phyloP scores from a whole-genome alignment of 2,113 vertebrate genomes.

The Muscicapa adusta region DNA sequence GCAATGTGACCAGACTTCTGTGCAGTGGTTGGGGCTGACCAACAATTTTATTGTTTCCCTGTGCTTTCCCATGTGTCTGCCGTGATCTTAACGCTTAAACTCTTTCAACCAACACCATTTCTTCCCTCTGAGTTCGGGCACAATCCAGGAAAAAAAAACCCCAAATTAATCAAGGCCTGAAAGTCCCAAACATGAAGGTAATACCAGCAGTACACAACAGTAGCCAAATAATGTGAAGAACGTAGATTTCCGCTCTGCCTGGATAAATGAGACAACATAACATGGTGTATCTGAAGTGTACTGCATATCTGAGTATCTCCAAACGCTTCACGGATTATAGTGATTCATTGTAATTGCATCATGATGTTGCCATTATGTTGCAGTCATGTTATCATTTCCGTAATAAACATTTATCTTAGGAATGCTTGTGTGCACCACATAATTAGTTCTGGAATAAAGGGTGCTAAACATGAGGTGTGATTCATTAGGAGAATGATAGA shows the following conservation, averaged over 20 bases:
- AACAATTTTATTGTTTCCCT: not conserved
- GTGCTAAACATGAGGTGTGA: constrained; percentile 46
- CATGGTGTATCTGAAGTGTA: not conserved
- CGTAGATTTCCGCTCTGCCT: not conserved
- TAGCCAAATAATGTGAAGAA: not conserved
- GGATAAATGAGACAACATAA: not conserved
- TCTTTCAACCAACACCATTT: not conserved
- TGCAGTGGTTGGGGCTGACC: not conserved
- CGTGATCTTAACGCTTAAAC: not conserved
- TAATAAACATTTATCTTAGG: constrained; percentile 64
- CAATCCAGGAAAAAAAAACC: too few relatives aligned
- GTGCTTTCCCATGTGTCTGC: not conserved
- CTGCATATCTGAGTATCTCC: constrained; percentile 24
- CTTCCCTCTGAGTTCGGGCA: not conserved
- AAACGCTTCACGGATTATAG: constrained; percentile 12
- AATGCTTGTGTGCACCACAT: constrained; percentile 28
- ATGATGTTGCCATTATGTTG: constrained; percentile 48
- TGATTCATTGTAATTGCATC: constrained; percentile 61
- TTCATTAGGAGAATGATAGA: constrained; percentile 39
- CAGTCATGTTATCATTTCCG: constrained; percentile 48
- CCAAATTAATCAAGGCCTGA: not conserved
- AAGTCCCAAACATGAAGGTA: not conserved
- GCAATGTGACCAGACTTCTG: not conserved
- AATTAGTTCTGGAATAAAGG: constrained; percentile 50
- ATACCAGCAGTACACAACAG: not conserved